phyloP scores from a whole-genome alignment of 2,113 vertebrate species.

The Acinonyx jubatus region DNA sequence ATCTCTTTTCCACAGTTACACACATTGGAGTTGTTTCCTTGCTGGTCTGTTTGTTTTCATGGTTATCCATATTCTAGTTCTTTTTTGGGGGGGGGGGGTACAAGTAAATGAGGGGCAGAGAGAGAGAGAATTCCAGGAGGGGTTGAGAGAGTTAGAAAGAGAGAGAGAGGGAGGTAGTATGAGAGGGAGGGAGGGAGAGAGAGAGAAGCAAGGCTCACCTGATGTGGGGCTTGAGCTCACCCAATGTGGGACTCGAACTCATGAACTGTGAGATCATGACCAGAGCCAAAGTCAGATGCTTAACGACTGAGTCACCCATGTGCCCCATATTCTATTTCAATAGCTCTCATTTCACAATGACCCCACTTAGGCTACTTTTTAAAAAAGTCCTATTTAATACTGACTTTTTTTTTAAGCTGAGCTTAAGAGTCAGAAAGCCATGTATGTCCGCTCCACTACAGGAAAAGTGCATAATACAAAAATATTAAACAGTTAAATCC shows the following conservation, averaged over 20 bases:
- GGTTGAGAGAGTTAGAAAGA: too few species aligned
- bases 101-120: too few species aligned
- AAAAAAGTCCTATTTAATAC: neutral
- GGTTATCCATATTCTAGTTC: neutral
- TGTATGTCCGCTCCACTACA: neutral
- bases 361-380: neutral
- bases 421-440: neutral
- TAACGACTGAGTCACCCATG: too few species aligned
- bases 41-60: neutral
- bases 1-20: neutral
- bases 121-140: too few species aligned
- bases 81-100: too few species aligned
- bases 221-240: too few species aligned
- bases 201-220: too few species aligned
- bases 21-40: neutral
- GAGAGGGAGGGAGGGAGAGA: too few species aligned
- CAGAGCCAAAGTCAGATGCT: too few species aligned
- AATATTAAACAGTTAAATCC: neutral
- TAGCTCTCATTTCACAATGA: neutral
- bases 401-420: neutral
- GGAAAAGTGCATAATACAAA: neutral
- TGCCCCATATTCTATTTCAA: neutral
- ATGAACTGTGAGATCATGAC: too few species aligned
- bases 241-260: too few species aligned
- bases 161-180: too few species aligned